Conservation (phyloP, 1,140 invertebrate species). For the Diplogasteroides magnus region DNA sequence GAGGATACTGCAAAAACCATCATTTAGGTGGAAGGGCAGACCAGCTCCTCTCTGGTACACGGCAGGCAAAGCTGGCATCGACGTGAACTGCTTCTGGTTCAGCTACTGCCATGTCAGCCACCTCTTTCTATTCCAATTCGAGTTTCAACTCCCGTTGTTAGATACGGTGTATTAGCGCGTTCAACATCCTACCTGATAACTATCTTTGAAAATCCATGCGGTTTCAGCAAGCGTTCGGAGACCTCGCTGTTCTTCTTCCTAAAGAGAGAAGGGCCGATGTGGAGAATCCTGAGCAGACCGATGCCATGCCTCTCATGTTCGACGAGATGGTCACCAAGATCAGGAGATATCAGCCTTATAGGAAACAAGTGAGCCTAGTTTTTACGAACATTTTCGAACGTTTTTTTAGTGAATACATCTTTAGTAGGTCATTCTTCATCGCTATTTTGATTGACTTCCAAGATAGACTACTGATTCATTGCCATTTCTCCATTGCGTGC, state of each 20-base stretch:
- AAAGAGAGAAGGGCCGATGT: slow-evolving; percentile 19
- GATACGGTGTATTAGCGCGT: background rate
- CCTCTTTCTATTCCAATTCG: background rate
- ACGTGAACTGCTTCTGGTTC: slow-evolving; percentile 55
- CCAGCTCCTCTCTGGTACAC: slow-evolving; percentile 52
- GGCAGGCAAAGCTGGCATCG: slow-evolving; percentile 47
- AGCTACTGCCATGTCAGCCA: slow-evolving; percentile 48
- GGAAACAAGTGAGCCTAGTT: slow-evolving; percentile 39
- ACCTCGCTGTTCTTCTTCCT: slow-evolving; percentile 52
- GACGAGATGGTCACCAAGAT: slow-evolving; percentile 46
- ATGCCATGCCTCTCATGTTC: slow-evolving; percentile 19
- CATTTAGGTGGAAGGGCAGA: slow-evolving; percentile 28
- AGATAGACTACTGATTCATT: too few relatives aligned
- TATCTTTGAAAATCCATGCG: background rate
- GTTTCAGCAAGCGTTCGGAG: slow-evolving; percentile 43
- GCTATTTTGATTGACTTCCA: too few relatives aligned
- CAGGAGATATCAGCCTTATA: slow-evolving; percentile 48
- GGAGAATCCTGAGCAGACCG: slow-evolving; percentile 15
- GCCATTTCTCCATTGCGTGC: too few relatives aligned
- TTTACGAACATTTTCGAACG: background rate
- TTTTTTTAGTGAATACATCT: too few relatives aligned
- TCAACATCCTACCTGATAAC: background rate
- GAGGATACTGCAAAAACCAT: too few relatives aligned
- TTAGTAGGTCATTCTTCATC: too few relatives aligned
- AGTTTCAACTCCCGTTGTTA: background rate